These are phyloP conservation scores for Himalopsyche tibetana DNA, from an alignment of 2,888 invertebrate genomes.

Conservation along the genomic window DNA sequence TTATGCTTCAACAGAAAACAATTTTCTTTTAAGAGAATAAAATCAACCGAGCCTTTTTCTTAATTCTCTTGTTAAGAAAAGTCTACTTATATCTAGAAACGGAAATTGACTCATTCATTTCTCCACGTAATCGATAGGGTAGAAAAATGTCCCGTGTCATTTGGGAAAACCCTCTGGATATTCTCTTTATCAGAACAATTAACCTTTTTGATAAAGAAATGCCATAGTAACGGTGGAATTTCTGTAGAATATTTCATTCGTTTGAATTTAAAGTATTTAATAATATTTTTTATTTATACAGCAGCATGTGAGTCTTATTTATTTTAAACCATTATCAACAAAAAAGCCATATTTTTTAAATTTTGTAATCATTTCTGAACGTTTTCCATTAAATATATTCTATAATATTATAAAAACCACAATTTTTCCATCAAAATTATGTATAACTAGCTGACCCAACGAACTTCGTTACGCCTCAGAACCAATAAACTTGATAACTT, in stretches of 20 bases:
- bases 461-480: too few relatives aligned
- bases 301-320: too few relatives aligned
- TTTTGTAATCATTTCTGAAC: too few relatives aligned
- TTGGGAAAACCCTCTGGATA: slow-evolving; percentile 12
- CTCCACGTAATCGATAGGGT: slow-evolving; percentile 11
- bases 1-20: neutral
- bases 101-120: slow-evolving; percentile 43
- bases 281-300: too few relatives aligned
- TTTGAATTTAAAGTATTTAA: neutral
- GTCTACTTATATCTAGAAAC: slow-evolving; percentile 7
- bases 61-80: slow-evolving; percentile 12
- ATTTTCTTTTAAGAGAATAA: slow-evolving; percentile 3
- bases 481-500: too few relatives aligned
- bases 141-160: slow-evolving; percentile 37
- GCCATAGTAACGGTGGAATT: neutral
- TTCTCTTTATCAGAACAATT: slow-evolving; percentile 35
- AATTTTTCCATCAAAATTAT: too few relatives aligned
- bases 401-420: too few relatives aligned
- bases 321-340: too few relatives aligned
- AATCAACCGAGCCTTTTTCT: neutral
- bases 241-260: neutral
- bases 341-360: too few relatives aligned
- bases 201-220: slow-evolving; percentile 12
- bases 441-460: too few relatives aligned
- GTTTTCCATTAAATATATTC: too few relatives aligned